These are phyloP conservation scores for Muntiacus reevesi DNA, from an alignment of 2,113 vertebrate genomes.

Conservation along the genomic window DNA sequence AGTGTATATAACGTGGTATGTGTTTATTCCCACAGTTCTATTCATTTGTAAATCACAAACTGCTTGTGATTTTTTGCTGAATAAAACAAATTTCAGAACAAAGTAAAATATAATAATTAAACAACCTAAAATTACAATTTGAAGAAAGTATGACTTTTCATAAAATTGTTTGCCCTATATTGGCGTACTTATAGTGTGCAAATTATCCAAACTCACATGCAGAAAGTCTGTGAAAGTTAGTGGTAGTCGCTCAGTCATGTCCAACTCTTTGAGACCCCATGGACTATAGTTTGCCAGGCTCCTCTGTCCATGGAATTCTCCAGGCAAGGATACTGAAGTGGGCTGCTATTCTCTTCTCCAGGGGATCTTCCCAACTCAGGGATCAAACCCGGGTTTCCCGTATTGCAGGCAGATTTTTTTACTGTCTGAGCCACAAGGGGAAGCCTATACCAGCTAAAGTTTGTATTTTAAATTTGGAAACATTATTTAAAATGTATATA, in stretches of 20 bases:
- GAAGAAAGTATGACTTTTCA: not conserved
- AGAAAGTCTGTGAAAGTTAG: not conserved
- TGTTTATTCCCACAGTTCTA: not conserved
- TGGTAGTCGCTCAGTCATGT: not conserved
- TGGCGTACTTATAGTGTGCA: not conserved
- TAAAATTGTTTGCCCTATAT: not conserved
- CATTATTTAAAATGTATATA: not conserved
- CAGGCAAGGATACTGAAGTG: not conserved
- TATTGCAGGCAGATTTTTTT: not conserved
- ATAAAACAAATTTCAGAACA: not conserved
- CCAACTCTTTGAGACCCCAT: not conserved
- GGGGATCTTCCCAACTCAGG: not conserved
- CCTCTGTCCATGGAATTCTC: not conserved
- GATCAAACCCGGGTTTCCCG: not conserved
- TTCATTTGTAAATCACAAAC: not conserved
- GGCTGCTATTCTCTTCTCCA: not conserved
- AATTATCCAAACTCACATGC: not conserved
- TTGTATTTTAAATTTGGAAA: not conserved
- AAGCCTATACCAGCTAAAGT: not conserved
- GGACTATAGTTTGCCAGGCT: not conserved
- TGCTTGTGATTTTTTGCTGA: not conserved
- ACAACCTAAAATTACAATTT: not conserved
- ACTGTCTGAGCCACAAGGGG: not conserved
- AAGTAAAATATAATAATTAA: not conserved
- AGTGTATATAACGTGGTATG: not conserved